phyloP scores from a whole-genome alignment of 2,888 invertebrate genomes.

The Meiosimyza decipiens region DNA sequence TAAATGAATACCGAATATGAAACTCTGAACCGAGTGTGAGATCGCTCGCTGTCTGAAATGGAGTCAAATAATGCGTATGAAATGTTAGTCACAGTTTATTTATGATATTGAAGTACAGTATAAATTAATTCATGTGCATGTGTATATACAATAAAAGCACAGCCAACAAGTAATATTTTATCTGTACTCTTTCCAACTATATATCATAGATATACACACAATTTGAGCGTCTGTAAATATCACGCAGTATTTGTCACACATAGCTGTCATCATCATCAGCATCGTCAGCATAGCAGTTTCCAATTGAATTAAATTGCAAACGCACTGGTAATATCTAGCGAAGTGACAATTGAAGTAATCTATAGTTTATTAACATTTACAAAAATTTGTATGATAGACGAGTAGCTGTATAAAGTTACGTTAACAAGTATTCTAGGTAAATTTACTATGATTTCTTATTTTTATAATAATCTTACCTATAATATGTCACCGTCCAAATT shows the following conservation, averaged over 20 bases:
- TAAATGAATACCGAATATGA: neutral
- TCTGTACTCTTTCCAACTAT: too few relatives aligned
- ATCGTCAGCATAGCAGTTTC: neutral
- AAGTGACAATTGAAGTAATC: constrained; percentile 8
- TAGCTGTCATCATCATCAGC: neutral
- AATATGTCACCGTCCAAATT: neutral
- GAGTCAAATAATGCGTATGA: neutral
- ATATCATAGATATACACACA: neutral
- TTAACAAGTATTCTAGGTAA: too few relatives aligned
- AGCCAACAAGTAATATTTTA: too few relatives aligned
- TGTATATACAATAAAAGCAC: neutral
- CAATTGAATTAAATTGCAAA: constrained; percentile 29
- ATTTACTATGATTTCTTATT: too few relatives aligned
- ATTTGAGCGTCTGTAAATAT: neutral
- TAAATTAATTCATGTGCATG: neutral
- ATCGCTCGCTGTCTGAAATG: neutral
- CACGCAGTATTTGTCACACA: neutral
- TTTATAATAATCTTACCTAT: neutral
- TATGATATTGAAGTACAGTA: neutral
- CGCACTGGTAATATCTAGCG: neutral
- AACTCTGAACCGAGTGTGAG: neutral
- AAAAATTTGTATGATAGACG: too few relatives aligned
- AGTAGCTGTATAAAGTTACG: too few relatives aligned
- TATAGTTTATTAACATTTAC: too few relatives aligned
- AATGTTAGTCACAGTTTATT: neutral